phyloP scores from a whole-genome alignment of 2,888 invertebrate species.

The Notodonta ziczac region DNA sequence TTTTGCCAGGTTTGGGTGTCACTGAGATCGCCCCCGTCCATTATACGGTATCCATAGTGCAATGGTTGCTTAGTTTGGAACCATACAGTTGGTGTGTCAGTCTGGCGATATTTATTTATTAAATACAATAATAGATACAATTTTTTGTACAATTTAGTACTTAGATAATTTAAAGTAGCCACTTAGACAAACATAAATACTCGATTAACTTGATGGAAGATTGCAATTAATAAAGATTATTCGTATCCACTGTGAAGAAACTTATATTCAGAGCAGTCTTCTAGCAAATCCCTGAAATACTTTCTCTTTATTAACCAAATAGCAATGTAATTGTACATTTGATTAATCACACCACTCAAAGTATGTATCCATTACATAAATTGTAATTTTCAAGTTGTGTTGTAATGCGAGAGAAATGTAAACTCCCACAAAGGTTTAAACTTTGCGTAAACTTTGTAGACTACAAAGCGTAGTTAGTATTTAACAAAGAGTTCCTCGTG shows the following conservation, averaged over 20 bases:
- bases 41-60: too few relatives aligned
- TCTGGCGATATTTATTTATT: too few relatives aligned
- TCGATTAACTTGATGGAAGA: neutral
- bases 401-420: conserved; percentile 36
- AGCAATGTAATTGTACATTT: conserved; percentile 17
- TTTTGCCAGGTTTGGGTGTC: too few relatives aligned
- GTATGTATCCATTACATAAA: conserved; percentile 40
- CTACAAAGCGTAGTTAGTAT: conserved; percentile 32
- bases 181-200: neutral
- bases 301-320: conserved; percentile 20
- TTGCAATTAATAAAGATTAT: neutral
- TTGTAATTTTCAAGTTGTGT: conserved; percentile 36
- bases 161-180: too few relatives aligned
- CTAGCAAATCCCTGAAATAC: conserved; percentile 2
- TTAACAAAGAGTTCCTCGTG: conserved; percentile 30
- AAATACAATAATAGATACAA: too few relatives aligned
- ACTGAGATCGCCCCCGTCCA: too few relatives aligned
- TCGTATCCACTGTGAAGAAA: neutral
- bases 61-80: too few relatives aligned
- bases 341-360: conserved; percentile 25
- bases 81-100: too few relatives aligned
- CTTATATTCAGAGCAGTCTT: neutral
- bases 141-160: too few relatives aligned
- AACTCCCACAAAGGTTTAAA: conserved; percentile 36
- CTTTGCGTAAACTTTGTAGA: conserved; percentile 40